These are phyloP conservation scores for Danio albolineatus DNA, from an alignment of 2,797 vertebrate species.

Conservation along the genomic window DNA sequence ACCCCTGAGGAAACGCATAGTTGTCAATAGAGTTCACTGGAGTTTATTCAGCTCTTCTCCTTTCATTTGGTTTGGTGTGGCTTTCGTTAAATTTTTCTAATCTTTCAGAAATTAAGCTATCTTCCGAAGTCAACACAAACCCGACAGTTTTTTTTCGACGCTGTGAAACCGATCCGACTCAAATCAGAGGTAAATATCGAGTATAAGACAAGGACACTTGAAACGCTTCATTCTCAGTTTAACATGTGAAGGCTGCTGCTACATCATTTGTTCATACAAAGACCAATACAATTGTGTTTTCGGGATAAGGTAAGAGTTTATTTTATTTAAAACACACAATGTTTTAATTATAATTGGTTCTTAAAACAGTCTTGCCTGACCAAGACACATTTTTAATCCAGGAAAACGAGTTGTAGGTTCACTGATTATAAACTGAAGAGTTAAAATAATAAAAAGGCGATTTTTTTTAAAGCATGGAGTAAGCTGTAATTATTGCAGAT, in stretches of 20 bases:
- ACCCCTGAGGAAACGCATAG: constrained; percentile 78
- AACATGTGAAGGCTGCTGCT: constrained; percentile 1
- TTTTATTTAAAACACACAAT: not conserved
- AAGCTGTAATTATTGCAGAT: not conserved
- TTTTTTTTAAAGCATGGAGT: not conserved
- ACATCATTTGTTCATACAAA: not conserved
- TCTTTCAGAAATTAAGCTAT: constrained; percentile 56
- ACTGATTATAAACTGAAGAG: not conserved
- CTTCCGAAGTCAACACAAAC: constrained; percentile 57
- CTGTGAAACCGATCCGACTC: not conserved
- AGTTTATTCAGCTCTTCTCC: constrained; percentile 74
- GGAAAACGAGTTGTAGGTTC: not conserved
- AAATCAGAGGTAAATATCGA: not conserved
- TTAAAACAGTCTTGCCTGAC: not conserved
- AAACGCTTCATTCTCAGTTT: not conserved
- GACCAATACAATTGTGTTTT: not conserved
- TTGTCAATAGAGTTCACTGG: constrained; percentile 77
- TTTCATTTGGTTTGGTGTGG: constrained; percentile 74
- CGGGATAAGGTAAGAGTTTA: constrained; percentile 11
- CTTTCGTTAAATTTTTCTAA: constrained; percentile 71
- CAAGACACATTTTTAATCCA: not conserved
- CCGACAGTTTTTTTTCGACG: constrained; percentile 44
- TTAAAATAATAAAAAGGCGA: not conserved
- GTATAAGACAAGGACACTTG: not conserved
- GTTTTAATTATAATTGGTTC: not conserved